Evolutionary conservation across 1,140 invertebrate species (phyloP).

Genomic region (Sycophila sp.): DNA sequence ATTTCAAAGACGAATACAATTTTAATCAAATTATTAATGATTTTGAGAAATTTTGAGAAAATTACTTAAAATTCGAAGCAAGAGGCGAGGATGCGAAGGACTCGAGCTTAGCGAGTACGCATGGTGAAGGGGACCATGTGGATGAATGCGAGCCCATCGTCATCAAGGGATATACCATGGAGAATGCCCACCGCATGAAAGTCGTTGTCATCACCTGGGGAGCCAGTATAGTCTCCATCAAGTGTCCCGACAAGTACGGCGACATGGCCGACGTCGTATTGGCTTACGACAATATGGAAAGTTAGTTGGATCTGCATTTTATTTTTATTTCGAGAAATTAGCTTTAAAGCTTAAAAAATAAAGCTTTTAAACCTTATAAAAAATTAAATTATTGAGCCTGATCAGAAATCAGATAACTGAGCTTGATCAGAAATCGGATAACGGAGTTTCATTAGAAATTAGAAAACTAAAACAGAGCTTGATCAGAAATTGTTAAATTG

Average conservation of each 20-base stretch:
- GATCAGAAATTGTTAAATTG: too few species aligned
- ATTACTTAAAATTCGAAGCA: background rate
- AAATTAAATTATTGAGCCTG: too few species aligned
- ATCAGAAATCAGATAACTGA: too few species aligned
- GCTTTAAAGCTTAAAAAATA: too few species aligned
- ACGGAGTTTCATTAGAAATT: too few species aligned
- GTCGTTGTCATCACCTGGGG: constrained; percentile 74
- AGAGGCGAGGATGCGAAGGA: background rate
- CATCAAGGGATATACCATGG: constrained; percentile 66
- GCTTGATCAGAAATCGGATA: too few species aligned
- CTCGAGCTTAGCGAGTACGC: too few species aligned
- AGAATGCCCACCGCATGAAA: constrained; percentile 65
- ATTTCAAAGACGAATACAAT: background rate
- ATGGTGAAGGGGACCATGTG: background rate
- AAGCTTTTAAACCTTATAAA: too few species aligned
- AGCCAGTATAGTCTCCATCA: constrained; percentile 74
- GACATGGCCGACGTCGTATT: constrained; percentile 72
- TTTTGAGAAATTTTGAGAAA: background rate
- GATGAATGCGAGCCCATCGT: constrained; percentile 27
- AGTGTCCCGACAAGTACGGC: constrained; percentile 73
- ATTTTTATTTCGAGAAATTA: background rate
- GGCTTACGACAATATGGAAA: constrained; percentile 75
- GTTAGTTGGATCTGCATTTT: constrained; percentile 47
- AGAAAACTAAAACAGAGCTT: too few species aligned
- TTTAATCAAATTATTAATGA: background rate